Evolutionary conservation across 2,113 vertebrate species (phyloP).

Genomic region (Aleadryas rufinucha): DNA sequence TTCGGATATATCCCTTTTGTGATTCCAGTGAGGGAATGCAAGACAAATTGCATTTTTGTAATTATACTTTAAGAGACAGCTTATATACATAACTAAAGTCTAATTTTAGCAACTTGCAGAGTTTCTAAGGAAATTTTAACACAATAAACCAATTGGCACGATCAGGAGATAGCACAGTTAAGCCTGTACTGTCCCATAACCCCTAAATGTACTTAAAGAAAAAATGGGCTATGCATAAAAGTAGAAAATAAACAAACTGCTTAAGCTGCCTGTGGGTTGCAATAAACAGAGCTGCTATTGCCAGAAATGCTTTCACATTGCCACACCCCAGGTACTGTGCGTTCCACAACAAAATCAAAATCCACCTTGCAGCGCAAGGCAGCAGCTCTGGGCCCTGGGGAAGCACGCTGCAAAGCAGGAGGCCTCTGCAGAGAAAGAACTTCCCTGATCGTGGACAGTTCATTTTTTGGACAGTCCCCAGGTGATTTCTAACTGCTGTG

Average conservation of each 20-base stretch:
- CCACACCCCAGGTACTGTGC: neutral
- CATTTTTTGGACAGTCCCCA: neutral
- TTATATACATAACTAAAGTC: neutral
- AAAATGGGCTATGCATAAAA: neutral
- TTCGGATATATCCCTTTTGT: neutral
- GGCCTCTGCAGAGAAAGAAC: neutral
- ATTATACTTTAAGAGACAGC: neutral
- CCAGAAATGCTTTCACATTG: neutral
- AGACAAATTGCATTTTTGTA: neutral
- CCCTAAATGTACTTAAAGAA: neutral
- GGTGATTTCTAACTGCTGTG: neutral
- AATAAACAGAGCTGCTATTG: neutral
- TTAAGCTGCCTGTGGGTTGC: neutral
- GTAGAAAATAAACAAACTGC: neutral
- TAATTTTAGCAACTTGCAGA: neutral
- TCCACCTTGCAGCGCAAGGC: neutral
- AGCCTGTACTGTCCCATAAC: neutral
- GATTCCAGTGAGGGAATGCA: neutral
- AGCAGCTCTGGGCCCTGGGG: neutral
- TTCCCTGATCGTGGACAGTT: neutral
- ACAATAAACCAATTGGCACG: neutral
- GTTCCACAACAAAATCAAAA: neutral
- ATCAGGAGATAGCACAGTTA: neutral
- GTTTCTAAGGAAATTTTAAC: neutral
- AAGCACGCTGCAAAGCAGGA: neutral